These are phyloP conservation scores for Mallotus villosus DNA, from an alignment of 2,797 vertebrate species.

Conservation along the genomic window DNA sequence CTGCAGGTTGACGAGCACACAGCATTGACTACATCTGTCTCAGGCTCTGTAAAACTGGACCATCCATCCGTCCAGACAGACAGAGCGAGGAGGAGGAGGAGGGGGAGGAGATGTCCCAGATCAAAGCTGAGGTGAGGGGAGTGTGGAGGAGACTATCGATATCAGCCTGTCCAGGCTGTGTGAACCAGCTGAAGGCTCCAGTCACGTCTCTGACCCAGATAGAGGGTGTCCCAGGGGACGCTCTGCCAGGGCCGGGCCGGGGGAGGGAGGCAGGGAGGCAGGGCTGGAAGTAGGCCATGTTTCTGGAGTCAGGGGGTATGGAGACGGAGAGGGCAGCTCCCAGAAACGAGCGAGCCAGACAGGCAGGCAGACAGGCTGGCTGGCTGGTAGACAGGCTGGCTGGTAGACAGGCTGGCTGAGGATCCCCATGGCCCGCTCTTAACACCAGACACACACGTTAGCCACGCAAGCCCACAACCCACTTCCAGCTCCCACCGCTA, in stretches of 20 bases:
- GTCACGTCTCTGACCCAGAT: constrained; percentile 75
- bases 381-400: constrained; percentile 18
- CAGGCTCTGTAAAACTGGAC: background rate
- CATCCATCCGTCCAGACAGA: constrained; percentile 52
- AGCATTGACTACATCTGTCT: too few species aligned
- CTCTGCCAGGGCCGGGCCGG: constrained; percentile 43
- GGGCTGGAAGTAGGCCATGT: constrained; percentile 66
- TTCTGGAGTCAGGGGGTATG: constrained; percentile 59
- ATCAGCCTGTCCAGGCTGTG: constrained; percentile 43
- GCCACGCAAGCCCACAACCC: background rate
- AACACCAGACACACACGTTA: background rate
- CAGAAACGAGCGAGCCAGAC: too few species aligned
- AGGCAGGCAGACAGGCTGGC: constrained; percentile 37
- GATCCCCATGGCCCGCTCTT: background rate
- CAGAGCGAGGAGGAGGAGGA: constrained; percentile 34
- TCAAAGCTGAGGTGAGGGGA: constrained; percentile 54
- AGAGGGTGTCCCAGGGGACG: constrained; percentile 63
- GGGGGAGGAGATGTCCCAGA: constrained; percentile 59
- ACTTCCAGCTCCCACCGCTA: background rate
- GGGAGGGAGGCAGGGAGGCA: constrained; percentile 48
- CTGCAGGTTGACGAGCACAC: too few species aligned
- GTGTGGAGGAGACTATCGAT: constrained; percentile 59
- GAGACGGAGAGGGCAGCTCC: constrained; percentile 20
- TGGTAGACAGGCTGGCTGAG: constrained; percentile 20
- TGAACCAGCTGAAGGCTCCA: constrained; percentile 61